phyloP scores from a whole-genome alignment of 2,797 vertebrate species.

The Sebastes jordani region DNA sequence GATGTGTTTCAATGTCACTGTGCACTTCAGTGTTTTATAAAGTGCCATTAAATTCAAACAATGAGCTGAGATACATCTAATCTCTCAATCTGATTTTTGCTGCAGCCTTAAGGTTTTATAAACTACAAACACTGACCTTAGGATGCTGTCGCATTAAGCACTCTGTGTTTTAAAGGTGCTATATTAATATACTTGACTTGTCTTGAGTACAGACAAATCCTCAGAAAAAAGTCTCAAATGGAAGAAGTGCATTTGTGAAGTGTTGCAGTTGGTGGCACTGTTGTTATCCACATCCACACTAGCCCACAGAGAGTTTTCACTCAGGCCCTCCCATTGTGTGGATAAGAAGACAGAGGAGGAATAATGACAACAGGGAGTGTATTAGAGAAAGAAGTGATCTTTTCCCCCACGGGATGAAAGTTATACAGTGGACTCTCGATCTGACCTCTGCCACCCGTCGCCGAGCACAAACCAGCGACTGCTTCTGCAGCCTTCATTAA shows the following conservation, averaged over 20 bases:
- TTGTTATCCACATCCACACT: background rate
- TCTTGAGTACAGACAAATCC: background rate
- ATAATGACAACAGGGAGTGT: conserved; percentile 52
- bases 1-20: too few species aligned
- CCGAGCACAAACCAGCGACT: background rate
- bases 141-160: background rate
- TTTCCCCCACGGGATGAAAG: background rate
- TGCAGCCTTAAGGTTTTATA: background rate
- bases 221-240: background rate
- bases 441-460: background rate
- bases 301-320: conserved; percentile 5
- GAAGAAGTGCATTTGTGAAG: background rate
- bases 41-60: too few species aligned
- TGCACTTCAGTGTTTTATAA: too few species aligned
- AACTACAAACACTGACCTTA: background rate
- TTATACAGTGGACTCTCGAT: background rate
- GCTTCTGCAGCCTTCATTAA: conserved; percentile 7
- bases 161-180: background rate
- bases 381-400: conserved; percentile 40
- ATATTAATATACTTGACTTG: background rate
- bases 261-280: background rate
- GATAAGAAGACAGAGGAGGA: conserved; percentile 31
- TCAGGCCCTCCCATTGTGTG: conserved; percentile 28
- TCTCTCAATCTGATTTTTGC: background rate
- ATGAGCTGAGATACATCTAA: too few species aligned